Evolutionary conservation across 2,797 vertebrate genomes (phyloP), one percentile per base, ranked within the genome.

Genomic region (Paratrypauchen microcephalus): DNA sequence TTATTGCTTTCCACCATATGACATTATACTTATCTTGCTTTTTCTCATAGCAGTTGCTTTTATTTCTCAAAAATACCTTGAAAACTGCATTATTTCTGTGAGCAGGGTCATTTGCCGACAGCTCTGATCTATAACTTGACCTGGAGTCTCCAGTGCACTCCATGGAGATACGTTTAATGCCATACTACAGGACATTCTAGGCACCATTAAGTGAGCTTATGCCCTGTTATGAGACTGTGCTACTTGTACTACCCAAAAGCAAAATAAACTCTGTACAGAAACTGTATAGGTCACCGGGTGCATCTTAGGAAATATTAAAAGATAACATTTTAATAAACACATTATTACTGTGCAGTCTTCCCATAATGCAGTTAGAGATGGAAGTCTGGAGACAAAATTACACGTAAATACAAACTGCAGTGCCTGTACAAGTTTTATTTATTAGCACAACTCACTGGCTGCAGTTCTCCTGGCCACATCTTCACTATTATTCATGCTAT

Each of bases 241-340:
- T 11, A 21, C 52, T 23, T 55, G 32, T 36, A 36, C 8, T 3
- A 55, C 9, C 13, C 21, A 55, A 24, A 54, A 55, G 4, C 21
- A 55, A 55, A 12, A 13, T 21, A 23, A 23, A 55, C n/a, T n/a
- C n/a, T n/a, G n/a, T n/a, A n/a, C n/a, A n/a, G n/a, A n/a, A n/a
- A n/a, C n/a, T n/a, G n/a, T n/a, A 18, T 16, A 30, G 12, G 24
- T 58, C 28, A 15, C 16, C 21, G 6, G 56, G 26, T 58, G 16
- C 2, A 58, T 30, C 24, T 28, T 30, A 28, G 56, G 56, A 60
- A n/a, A 36, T 60, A 60, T 60, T 60, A 32, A 60, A 60, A 60
- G 58, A 60, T 76, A 58, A 77, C 75, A 65, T 64, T 73, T 73
- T 69, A 23, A 61, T 41, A 61, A 60, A 60, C 30, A 36, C 58